Evolutionary conservation across 2,113 vertebrate species (phyloP).

Genomic region (Strix aluco): DNA sequence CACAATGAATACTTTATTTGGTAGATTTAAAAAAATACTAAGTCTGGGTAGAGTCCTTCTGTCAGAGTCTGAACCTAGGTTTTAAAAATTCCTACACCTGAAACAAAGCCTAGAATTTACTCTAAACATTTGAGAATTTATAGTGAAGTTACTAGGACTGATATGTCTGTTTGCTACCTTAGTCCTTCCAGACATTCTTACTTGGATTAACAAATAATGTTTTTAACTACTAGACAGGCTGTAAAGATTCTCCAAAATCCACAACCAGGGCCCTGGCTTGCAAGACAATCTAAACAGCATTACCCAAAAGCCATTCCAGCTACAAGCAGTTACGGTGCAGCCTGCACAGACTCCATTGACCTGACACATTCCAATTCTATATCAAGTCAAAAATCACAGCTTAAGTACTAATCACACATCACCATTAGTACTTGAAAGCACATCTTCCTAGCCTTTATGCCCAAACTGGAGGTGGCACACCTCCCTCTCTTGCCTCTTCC

Average conservation of each 20-base stretch:
- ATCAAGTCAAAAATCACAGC: background rate
- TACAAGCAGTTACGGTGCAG: accelerated
- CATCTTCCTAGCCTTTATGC: background rate
- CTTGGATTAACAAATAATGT: background rate
- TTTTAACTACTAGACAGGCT: background rate
- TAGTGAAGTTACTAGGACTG: background rate
- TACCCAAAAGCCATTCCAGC: background rate
- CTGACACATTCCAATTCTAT: background rate
- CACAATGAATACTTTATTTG: background rate
- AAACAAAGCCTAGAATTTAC: background rate
- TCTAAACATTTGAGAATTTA: background rate
- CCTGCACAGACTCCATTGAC: background rate
- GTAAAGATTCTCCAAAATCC: background rate
- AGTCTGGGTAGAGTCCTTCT: background rate
- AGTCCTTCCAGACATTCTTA: background rate
- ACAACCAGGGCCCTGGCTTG: background rate
- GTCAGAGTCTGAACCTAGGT: background rate
- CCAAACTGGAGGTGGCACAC: background rate
- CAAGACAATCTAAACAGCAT: background rate
- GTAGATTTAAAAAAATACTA: background rate
- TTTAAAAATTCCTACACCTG: background rate
- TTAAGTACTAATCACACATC: background rate
- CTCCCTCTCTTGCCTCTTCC: background rate
- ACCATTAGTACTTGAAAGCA: background rate
- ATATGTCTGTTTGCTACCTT: background rate